These are phyloP conservation scores for Himalopsyche kuldschensis DNA, from an alignment of 2,888 invertebrate genomes.

Conservation along the genomic window DNA sequence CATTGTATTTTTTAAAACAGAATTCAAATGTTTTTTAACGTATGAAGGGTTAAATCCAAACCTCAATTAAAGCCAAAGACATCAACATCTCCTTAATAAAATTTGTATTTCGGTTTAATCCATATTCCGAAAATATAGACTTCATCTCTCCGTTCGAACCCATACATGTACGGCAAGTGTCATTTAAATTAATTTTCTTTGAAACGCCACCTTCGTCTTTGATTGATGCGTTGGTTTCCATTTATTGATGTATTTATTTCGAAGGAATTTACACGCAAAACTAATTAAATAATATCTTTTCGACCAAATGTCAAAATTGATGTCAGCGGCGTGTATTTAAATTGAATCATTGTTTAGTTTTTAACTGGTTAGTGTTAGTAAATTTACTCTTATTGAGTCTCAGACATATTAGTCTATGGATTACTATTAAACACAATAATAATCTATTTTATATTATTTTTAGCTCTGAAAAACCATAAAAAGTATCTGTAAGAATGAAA, in stretches of 20 bases:
- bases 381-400: not conserved
- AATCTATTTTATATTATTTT: too few relatives aligned
- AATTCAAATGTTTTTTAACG: too few relatives aligned
- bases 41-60: not conserved
- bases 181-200: slow-evolving; percentile 13
- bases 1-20: too few relatives aligned
- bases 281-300: not conserved
- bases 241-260: not conserved
- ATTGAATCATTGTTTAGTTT: not conserved
- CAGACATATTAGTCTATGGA: not conserved
- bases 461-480: too few relatives aligned
- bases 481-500: too few relatives aligned
- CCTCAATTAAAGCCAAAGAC: slow-evolving; percentile 26
- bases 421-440: not conserved
- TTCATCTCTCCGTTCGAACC: slow-evolving; percentile 16
- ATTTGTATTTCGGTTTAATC: not conserved
- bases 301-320: not conserved
- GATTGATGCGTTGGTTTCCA: not conserved
- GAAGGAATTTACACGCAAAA: not conserved
- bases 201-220: not conserved
- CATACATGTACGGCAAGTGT: slow-evolving; percentile 31
- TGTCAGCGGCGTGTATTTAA: not conserved
- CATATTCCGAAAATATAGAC: slow-evolving; percentile 19
- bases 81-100: slow-evolving; percentile 32
- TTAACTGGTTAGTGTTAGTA: not conserved